These are phyloP conservation scores for Samia ricini DNA, from an alignment of 1,140 invertebrate species.

Conservation along the genomic window DNA sequence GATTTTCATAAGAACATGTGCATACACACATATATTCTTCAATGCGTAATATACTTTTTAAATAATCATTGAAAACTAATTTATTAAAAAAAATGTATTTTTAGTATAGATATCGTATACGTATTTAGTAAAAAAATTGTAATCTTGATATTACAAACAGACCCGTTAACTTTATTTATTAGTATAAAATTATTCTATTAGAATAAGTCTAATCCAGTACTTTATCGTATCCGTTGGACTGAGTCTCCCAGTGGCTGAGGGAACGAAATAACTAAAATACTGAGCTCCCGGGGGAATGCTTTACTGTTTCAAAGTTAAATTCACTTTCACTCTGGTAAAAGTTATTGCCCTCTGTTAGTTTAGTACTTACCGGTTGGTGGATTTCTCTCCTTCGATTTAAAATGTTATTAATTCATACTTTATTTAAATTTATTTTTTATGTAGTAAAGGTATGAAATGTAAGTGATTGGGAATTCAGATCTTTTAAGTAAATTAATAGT, in stretches of 20 bases:
- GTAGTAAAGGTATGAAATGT: neutral
- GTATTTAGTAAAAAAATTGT: too few species aligned
- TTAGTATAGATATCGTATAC: too few species aligned
- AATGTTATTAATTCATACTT: neutral
- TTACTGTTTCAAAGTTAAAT: constrained; percentile 3
- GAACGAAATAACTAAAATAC: constrained; percentile 5
- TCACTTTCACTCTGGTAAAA: constrained; percentile 6
- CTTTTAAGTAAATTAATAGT: constrained; percentile 17
- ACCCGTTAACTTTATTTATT: too few species aligned
- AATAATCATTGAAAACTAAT: too few species aligned
- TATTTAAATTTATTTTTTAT: constrained; percentile 3
- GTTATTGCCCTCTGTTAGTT: neutral
- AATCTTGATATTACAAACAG: too few species aligned
- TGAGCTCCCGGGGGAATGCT: constrained; percentile 7
- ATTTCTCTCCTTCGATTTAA: neutral
- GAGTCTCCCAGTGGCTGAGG: neutral
- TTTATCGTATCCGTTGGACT: neutral
- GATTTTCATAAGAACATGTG: too few species aligned
- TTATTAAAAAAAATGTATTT: too few species aligned
- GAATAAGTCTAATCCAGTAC: neutral
- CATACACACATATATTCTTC: too few species aligned
- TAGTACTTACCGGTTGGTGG: neutral
- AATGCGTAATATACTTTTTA: too few species aligned
- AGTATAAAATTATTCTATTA: neutral
- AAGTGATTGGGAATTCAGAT: constrained; percentile 15